phyloP scores from a whole-genome alignment of 2,888 invertebrate genomes.

The Lasius fuliginosus region DNA sequence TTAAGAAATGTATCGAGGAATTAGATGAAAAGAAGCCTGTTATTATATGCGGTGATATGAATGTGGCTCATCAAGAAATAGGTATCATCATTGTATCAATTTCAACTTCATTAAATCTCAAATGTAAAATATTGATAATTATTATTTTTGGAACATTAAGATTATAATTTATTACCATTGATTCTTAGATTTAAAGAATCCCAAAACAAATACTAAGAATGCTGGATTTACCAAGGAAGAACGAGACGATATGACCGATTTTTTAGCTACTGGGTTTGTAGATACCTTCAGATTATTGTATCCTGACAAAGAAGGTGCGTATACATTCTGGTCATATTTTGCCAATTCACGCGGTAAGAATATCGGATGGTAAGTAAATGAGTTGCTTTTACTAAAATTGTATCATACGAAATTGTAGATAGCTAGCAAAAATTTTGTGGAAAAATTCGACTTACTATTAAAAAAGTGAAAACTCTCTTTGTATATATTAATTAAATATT shows the following conservation, averaged over 20 bases:
- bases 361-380: conserved; percentile 94
- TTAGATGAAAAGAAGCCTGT: conserved; percentile 97
- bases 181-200: conserved; percentile 94
- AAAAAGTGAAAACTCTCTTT: background rate
- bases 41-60: conserved; percentile 98
- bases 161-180: background rate
- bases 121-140: conserved; percentile 26
- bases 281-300: conserved; percentile 96
- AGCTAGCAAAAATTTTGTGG: background rate
- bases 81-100: conserved; percentile 87
- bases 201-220: conserved; percentile 96
- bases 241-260: conserved; percentile 95
- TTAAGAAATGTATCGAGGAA: conserved; percentile 92
- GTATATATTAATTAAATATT: background rate
- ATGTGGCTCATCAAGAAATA: conserved; percentile 98
- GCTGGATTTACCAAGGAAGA: conserved; percentile 99
- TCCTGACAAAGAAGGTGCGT: conserved; percentile 93
- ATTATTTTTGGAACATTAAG: conserved; percentile 5
- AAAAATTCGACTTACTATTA: background rate
- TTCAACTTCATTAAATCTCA: conserved; percentile 19
- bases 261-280: conserved; percentile 93
- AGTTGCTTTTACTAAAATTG: conserved; percentile 31
- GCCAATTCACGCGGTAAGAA: conserved; percentile 94
- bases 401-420: background rate
- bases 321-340: conserved; percentile 99